These are phyloP conservation scores for Melinaea menophilus DNA, from an alignment of 2,888 invertebrate species.

Conservation along the genomic window DNA sequence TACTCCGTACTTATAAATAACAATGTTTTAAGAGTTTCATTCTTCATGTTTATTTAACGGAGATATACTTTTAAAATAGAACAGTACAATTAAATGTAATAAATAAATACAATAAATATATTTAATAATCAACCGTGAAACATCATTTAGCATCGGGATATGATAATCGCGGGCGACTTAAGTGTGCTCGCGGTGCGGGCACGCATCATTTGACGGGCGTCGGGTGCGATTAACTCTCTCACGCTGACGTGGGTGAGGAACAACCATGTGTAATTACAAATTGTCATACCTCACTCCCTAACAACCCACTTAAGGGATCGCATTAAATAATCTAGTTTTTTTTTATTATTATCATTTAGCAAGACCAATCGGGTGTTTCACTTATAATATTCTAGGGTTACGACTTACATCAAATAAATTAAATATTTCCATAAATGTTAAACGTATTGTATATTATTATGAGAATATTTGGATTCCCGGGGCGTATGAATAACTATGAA, in stretches of 20 bases:
- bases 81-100: neutral
- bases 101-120: slow-evolving; percentile 9
- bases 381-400: no score
- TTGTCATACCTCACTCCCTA: slow-evolving; percentile 33
- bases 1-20: slow-evolving; percentile 5
- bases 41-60: neutral
- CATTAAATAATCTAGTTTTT: slow-evolving; percentile 3
- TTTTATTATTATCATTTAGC: neutral
- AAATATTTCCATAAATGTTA: no score
- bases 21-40: neutral
- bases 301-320: slow-evolving; percentile 17
- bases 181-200: slow-evolving; percentile 54
- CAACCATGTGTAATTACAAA: slow-evolving; percentile 55
- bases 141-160: slow-evolving; percentile 51
- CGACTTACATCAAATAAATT: no score
- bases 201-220: slow-evolving; percentile 72
- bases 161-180: slow-evolving; percentile 67
- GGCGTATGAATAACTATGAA: slow-evolving; percentile 66
- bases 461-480: slow-evolving; percentile 54
- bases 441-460: neutral
- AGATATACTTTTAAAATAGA: neutral
- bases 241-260: slow-evolving; percentile 57
- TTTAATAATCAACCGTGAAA: slow-evolving; percentile 33
- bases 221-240: slow-evolving; percentile 57
- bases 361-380: no score